Evolutionary conservation across 2,888 invertebrate species (phyloP).

Genomic region (Drosophila mimica): DNA sequence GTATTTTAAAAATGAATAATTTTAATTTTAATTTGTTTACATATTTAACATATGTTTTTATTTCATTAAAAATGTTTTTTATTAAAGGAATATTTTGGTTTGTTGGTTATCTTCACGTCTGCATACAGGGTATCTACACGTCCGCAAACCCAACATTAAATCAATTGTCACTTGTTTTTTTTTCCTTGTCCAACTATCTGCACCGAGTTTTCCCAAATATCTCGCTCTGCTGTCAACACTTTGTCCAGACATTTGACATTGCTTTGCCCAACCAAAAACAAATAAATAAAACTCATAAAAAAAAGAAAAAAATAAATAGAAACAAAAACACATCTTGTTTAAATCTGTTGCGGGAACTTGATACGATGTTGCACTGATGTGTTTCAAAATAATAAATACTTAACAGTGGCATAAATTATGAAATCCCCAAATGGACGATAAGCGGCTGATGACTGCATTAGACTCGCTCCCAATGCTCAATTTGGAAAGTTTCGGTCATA

Average conservation of each 20-base stretch:
- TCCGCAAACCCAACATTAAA: background rate
- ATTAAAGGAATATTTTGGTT: too few relatives aligned
- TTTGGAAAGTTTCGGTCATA: conserved; percentile 54
- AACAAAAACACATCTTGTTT: conserved; percentile 4
- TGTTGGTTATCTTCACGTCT: too few relatives aligned
- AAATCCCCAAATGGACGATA: conserved; percentile 52
- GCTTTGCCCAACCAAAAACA: conserved; percentile 44
- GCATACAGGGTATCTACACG: background rate
- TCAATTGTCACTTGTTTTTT: conserved; percentile 4
- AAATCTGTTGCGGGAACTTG: conserved; percentile 28
- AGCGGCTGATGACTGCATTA: conserved; percentile 68
- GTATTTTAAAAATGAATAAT: background rate
- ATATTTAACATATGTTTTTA: background rate
- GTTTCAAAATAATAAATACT: conserved; percentile 40
- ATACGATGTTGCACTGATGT: conserved; percentile 38
- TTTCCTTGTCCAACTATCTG: conserved; percentile 22
- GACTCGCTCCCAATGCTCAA: conserved; percentile 34
- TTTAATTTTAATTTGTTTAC: background rate
- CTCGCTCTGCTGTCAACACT: conserved; percentile 68
- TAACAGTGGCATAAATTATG: conserved; percentile 56
- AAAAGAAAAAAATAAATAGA: conserved; percentile 6
- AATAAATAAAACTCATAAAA: conserved; percentile 63
- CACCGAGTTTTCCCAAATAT: conserved; percentile 5
- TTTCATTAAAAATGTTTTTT: background rate
- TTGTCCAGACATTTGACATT: conserved; percentile 60